These are phyloP conservation scores for Himantopus leucocephalus DNA, from an alignment of 2,113 vertebrate genomes.

Conservation along the genomic window DNA sequence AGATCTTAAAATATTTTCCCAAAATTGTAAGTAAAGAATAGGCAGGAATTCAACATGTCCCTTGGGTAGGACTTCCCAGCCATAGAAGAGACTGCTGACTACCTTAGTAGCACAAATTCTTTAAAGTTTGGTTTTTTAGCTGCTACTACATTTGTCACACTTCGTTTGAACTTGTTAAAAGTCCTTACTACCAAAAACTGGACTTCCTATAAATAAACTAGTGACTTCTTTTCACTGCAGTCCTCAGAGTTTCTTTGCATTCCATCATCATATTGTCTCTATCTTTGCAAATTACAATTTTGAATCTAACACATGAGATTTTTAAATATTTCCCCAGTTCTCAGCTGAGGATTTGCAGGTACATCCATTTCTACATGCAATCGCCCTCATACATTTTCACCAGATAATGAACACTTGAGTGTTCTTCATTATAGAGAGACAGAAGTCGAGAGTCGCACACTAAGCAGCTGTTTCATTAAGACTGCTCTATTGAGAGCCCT, in stretches of 20 bases:
- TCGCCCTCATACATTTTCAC: background rate
- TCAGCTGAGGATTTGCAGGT: background rate
- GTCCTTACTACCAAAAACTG: background rate
- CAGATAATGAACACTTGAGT: slow-evolving; percentile 4
- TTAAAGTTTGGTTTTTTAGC: background rate
- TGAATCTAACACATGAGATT: background rate
- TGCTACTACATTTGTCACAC: background rate
- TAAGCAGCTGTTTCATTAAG: slow-evolving; percentile 22
- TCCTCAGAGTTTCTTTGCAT: background rate
- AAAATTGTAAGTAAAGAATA: background rate
- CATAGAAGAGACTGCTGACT: background rate
- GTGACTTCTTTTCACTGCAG: background rate
- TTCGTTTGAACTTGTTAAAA: background rate
- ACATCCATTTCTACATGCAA: background rate
- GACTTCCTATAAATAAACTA: background rate
- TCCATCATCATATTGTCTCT: background rate
- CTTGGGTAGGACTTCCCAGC: background rate
- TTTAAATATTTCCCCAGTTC: background rate
- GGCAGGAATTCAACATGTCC: background rate
- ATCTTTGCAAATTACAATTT: background rate
- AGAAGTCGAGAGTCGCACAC: background rate
- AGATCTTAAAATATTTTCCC: background rate
- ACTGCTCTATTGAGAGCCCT: background rate
- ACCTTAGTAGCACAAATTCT: background rate
- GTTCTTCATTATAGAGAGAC: background rate